Percentiles rank a stretch among this genome's conserved stretches.
Conservation (phyloP, 2,888 invertebrate genomes). For the Arge pagana region DNA sequence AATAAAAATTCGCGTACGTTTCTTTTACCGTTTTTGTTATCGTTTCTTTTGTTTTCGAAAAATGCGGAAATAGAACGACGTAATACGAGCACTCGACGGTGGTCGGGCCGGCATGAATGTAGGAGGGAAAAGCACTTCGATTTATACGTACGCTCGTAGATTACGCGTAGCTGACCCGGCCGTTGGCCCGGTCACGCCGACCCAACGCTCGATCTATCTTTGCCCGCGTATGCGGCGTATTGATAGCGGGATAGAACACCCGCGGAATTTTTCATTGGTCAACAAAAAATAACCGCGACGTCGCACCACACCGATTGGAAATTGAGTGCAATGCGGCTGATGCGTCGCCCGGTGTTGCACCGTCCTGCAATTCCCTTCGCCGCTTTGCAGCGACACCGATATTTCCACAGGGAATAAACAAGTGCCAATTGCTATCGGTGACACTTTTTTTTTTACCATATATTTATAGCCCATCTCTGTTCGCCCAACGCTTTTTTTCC, state of each 20-base stretch:
- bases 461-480: too few relatives aligned
- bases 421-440: too few relatives aligned
- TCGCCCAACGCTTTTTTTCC: too few relatives aligned
- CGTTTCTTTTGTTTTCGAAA: slow-evolving; percentile 19
- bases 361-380: slow-evolving; percentile 4
- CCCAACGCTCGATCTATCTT: too few relatives aligned
- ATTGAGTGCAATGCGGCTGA: slow-evolving; percentile 12
- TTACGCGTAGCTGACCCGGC: too few relatives aligned
- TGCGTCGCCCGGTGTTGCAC: background rate
- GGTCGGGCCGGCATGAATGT: slow-evolving; percentile 12
- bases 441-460: too few relatives aligned
- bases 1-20: too few relatives aligned
- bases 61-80: slow-evolving; percentile 22
- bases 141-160: too few relatives aligned
- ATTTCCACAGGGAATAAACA: too few relatives aligned
- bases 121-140: slow-evolving; percentile 13
- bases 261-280: slow-evolving; percentile 20
- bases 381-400: background rate
- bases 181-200: too few relatives aligned
- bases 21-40: too few relatives aligned
- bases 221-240: background rate
- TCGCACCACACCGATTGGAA: slow-evolving; percentile 1
- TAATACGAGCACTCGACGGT: slow-evolving; percentile 18
- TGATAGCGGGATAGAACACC: too few relatives aligned
- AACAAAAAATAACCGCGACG: slow-evolving; percentile 19